Evolutionary conservation across 92 coral and sea anemone genomes (phyloP).

Genomic region (Isaurus tuberculatus): DNA sequence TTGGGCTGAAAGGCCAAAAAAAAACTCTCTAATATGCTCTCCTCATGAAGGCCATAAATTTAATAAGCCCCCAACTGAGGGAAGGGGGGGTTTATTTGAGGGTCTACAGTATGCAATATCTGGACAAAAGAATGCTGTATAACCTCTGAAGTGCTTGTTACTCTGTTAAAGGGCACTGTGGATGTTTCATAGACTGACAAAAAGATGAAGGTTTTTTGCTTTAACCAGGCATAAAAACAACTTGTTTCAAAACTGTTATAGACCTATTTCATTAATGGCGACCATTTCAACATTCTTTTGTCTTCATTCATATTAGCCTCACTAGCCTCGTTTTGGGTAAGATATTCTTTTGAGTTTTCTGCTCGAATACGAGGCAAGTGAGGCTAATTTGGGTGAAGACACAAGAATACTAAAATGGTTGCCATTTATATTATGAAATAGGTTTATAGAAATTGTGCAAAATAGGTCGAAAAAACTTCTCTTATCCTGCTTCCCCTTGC

Average conservation of each 20-base stretch:
- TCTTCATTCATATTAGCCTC: no score
- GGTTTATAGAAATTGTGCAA: constrained; percentile 24
- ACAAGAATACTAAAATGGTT: no score
- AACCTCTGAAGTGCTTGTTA: background rate
- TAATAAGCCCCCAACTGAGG: constrained; percentile 17
- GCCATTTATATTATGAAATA: background rate
- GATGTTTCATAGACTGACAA: constrained; percentile 31
- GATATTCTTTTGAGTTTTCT: no score
- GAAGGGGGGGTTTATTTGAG: background rate
- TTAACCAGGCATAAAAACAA: constrained; percentile 17
- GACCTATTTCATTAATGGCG: no score
- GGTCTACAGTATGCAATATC: background rate
- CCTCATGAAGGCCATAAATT: constrained; percentile 14
- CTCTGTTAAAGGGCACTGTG: constrained; percentile 27
- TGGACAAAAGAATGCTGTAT: background rate
- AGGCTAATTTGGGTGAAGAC: no score
- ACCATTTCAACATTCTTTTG: no score
- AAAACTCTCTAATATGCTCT: constrained; percentile 1
- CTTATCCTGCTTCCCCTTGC: constrained; percentile 42
- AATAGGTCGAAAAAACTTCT: constrained; percentile 18
- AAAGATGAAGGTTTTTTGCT: background rate
- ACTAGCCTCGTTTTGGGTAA: no score
- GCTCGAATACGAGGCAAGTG: no score
- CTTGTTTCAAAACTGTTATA: constrained; percentile 28
- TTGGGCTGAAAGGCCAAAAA: background rate